phyloP scores from a whole-genome alignment of 2,797 vertebrate species.

The Kryptopterus vitreolus region DNA sequence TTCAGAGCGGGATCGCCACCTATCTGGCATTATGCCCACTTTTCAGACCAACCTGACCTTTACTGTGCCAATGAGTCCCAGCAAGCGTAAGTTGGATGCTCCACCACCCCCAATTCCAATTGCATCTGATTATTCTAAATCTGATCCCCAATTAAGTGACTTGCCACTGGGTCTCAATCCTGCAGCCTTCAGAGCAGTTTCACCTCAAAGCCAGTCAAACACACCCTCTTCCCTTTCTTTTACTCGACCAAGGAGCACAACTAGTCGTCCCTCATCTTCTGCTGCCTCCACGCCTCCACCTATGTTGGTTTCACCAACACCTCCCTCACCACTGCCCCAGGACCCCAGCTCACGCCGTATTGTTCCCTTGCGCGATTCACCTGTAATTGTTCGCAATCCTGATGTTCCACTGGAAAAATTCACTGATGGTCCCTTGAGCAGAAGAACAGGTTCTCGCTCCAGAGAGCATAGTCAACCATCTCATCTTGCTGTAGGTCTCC shows the following conservation, averaged over 20 bases:
- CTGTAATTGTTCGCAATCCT: constrained; percentile 89
- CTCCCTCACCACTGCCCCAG: constrained; percentile 82
- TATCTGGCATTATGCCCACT: constrained; percentile 81
- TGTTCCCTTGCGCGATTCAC: constrained; percentile 85
- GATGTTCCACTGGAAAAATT: constrained; percentile 83
- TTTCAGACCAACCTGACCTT: constrained; percentile 92
- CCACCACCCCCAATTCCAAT: constrained; percentile 71
- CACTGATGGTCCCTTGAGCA: constrained; percentile 70
- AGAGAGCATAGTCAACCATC: constrained; percentile 71
- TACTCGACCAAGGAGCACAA: constrained; percentile 71
- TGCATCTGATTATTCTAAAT: constrained; percentile 73
- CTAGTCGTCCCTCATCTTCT: constrained; percentile 78
- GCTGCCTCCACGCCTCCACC: constrained; percentile 84
- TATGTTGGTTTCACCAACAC: constrained; percentile 84
- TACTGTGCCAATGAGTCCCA: constrained; percentile 91
- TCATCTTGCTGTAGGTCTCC: constrained; percentile 69
- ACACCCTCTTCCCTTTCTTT: constrained; percentile 73
- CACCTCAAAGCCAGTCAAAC: constrained; percentile 78
- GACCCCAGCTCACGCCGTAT: constrained; percentile 85
- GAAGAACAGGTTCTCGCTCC: constrained; percentile 65
- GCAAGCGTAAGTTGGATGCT: constrained; percentile 83
- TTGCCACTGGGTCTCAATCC: constrained; percentile 63
- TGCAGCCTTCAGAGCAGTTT: constrained; percentile 79
- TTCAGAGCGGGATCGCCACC: constrained; percentile 78
- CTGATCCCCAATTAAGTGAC: constrained; percentile 64